Evolutionary conservation across 2,797 vertebrate species (phyloP), one percentile per base, ranked within the genome.

Genomic region (Emys orbicularis): DNA sequence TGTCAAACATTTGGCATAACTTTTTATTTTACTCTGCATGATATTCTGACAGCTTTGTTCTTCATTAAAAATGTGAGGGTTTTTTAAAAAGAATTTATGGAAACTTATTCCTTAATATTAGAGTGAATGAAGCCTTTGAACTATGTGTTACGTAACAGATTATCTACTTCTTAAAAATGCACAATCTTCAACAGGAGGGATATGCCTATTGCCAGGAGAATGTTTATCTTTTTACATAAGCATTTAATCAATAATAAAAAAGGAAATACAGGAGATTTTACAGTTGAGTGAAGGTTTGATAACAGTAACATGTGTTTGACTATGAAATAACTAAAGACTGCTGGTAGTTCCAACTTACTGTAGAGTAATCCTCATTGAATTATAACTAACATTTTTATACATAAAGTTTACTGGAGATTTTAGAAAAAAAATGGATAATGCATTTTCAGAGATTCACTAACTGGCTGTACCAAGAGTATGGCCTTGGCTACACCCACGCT

Each of bases 31-130:
- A 93, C 89, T 87, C 92, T 84, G 59, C 76, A 72, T 41, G 27
- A 77, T 84, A 83, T 96, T 97, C 93, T 89, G 96, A 97, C 94
- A 93, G 37, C n/a, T 72, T 72, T 72, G 19, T 72, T 72, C n/a
- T 72, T 68, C 19, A 68, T 21, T n/a, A n/a, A 68, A 37, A 68
- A 34, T 34, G 29, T 16, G 12, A 16, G 8, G 2, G 4, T n/a
- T 65, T 65, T 65, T 31, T 5, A 19, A 21, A n/a, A 37, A 21
- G 18, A 41, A 37, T 72, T 37, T 23, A 37, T 72, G 65, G 21
- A 72, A 72, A 72, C 10, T 72, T 72, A 41, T 72, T 68, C 34
- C 37, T 68, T 68, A 68, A 15, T 72, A 72, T 41, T 72, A 12
- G 41, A 41, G n/a, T 72, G 68, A 72, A 72, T 23, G 18, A 72